phyloP scores from a whole-genome alignment of 2,797 vertebrate species.

The Oreochromis grahami region DNA sequence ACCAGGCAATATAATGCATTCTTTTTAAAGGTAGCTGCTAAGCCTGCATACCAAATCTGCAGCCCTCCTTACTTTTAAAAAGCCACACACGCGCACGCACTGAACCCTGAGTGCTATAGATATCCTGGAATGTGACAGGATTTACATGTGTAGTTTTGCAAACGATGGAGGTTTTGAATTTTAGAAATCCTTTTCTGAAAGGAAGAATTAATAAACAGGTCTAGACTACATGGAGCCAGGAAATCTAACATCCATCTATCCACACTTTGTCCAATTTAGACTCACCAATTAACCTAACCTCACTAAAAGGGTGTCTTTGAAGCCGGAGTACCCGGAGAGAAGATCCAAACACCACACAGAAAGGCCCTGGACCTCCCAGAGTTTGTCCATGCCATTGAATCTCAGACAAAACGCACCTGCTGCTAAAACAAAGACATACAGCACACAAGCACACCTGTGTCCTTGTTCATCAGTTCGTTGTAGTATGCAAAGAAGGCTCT shows the following conservation, averaged over 20 bases:
- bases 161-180: neutral
- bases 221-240: neutral
- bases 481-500: slow-evolving; percentile 88
- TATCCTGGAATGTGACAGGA: neutral
- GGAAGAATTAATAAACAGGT: neutral
- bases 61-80: neutral
- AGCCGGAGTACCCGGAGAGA: neutral
- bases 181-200: neutral
- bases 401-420: neutral
- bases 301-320: neutral
- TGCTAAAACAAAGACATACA: neutral
- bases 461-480: slow-evolving; percentile 85
- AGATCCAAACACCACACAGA: neutral
- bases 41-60: neutral
- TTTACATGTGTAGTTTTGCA: neutral
- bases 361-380: neutral
- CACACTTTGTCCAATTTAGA: neutral
- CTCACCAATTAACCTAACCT: neutral
- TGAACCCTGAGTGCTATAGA: too few species aligned
- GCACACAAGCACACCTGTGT: slow-evolving; percentile 78
- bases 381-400: neutral
- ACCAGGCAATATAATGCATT: neutral
- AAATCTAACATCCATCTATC: neutral
- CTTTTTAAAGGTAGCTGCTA: neutral
- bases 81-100: too few species aligned